Percentiles rank a stretch among this genome's conserved stretches.
phyloP scores from a whole-genome alignment of 2,888 invertebrate genomes.

The Eilema sororculum region DNA sequence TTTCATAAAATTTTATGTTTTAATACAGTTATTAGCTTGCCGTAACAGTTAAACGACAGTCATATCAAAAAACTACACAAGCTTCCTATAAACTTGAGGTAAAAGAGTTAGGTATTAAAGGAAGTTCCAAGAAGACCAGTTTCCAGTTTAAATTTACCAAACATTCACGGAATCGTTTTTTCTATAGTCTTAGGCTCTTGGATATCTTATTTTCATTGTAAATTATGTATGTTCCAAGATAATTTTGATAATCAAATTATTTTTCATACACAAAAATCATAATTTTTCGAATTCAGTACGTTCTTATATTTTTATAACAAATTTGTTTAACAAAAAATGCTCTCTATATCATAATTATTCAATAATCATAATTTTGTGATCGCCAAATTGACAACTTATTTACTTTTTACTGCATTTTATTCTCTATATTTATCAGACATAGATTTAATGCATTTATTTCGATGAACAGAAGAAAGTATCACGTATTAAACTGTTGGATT shows the following conservation, averaged over 20 bases:
- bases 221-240: background rate
- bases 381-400: background rate
- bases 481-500: slow-evolving; percentile 52
- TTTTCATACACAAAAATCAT: background rate
- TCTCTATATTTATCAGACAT: background rate
- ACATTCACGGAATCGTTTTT: background rate
- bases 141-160: too few relatives aligned
- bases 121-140: too few relatives aligned
- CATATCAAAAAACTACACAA: too few relatives aligned
- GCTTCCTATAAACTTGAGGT: too few relatives aligned
- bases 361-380: background rate
- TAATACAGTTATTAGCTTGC: too few relatives aligned
- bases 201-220: background rate
- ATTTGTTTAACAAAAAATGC: slow-evolving; percentile 7
- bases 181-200: background rate
- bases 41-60: too few relatives aligned
- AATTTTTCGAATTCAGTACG: background rate
- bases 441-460: slow-evolving; percentile 14
- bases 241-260: background rate
- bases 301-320: background rate
- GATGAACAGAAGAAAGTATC: slow-evolving; percentile 7
- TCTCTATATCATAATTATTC: background rate
- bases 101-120: too few relatives aligned
- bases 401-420: slow-evolving; percentile 3
- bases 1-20: too few relatives aligned